Percentiles rank a stretch among this genome's conserved stretches.
These are phyloP conservation scores for Andrena trimmerana DNA, from an alignment of 2,888 invertebrate genomes.

Conservation along the genomic window DNA sequence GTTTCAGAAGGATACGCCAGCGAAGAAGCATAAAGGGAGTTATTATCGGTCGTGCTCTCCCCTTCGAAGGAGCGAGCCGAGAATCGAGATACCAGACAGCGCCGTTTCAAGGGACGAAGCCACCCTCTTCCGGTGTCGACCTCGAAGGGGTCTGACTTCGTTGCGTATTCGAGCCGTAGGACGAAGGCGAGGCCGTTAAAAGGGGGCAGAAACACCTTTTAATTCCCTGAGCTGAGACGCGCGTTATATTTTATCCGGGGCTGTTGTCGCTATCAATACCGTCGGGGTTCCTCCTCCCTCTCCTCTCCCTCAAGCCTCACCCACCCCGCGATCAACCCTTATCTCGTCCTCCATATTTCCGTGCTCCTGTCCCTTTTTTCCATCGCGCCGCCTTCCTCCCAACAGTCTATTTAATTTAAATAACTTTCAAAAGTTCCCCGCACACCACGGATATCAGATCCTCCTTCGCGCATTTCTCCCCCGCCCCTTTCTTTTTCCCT, in stretches of 20 bases:
- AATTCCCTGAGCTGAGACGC: slow-evolving; percentile 69
- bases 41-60: slow-evolving; percentile 62
- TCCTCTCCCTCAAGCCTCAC: slow-evolving; percentile 41
- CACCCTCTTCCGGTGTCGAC: slow-evolving; percentile 51
- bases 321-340: slow-evolving; percentile 73
- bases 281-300: slow-evolving; percentile 46
- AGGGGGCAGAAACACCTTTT: slow-evolving; percentile 73
- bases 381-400: slow-evolving; percentile 18
- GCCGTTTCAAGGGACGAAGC: slow-evolving; percentile 35
- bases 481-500: not conserved
- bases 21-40: slow-evolving; percentile 67
- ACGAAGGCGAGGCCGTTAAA: slow-evolving; percentile 55
- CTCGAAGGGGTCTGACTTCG: slow-evolving; percentile 43
- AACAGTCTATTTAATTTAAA: slow-evolving; percentile 80
- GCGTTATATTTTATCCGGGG: slow-evolving; percentile 76
- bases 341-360: slow-evolving; percentile 69
- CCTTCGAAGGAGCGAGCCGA: slow-evolving; percentile 44
- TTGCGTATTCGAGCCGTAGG: slow-evolving; percentile 57
- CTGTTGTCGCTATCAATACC: slow-evolving; percentile 77
- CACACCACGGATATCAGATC: slow-evolving; percentile 66
- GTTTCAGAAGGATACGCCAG: slow-evolving; percentile 49
- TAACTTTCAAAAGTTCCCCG: slow-evolving; percentile 78
- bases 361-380: slow-evolving; percentile 30
- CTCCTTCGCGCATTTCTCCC: slow-evolving; percentile 35
- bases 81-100: slow-evolving; percentile 53